A percentile compares a stretch with the other conserved stretches of the same genome.
These are phyloP conservation scores for Microctonus hyperodae DNA, from an alignment of 2,888 invertebrate species.

Conservation along the genomic window DNA sequence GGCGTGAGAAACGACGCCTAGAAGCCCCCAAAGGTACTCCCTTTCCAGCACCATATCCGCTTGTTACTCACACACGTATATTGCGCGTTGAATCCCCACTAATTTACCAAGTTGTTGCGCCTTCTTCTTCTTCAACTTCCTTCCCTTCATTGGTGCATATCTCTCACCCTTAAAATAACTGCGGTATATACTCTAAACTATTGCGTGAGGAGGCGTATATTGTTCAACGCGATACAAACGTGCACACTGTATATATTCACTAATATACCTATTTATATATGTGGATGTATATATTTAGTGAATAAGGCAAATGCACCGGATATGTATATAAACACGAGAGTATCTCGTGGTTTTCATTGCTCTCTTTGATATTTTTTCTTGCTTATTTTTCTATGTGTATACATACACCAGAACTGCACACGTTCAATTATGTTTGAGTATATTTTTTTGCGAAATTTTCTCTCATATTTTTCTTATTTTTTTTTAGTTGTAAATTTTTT, in stretches of 20 bases:
- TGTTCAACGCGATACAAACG: too few species aligned
- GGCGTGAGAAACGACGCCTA: conserved; percentile 21
- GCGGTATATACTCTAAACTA: background rate
- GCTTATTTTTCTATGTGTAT: background rate
- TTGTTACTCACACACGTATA: background rate
- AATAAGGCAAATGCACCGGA: background rate
- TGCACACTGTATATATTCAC: too few species aligned
- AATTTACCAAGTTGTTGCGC: conserved; percentile 1
- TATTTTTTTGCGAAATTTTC: background rate
- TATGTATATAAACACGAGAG: background rate
- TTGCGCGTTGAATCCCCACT: conserved; percentile 6
- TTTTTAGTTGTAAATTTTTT: background rate
- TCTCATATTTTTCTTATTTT: background rate
- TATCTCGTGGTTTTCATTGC: background rate
- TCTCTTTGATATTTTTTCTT: background rate
- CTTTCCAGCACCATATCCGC: background rate
- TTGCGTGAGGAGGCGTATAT: background rate
- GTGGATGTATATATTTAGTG: background rate
- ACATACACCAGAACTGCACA: background rate
- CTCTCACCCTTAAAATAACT: background rate
- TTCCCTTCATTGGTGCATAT: background rate
- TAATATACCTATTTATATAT: background rate
- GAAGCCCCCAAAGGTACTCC: conserved; percentile 3
- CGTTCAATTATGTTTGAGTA: background rate
- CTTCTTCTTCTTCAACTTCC: conserved; percentile 7